Conservation (phyloP, 1,140 invertebrate species). For the Thaumatotibia leucotreta region DNA sequence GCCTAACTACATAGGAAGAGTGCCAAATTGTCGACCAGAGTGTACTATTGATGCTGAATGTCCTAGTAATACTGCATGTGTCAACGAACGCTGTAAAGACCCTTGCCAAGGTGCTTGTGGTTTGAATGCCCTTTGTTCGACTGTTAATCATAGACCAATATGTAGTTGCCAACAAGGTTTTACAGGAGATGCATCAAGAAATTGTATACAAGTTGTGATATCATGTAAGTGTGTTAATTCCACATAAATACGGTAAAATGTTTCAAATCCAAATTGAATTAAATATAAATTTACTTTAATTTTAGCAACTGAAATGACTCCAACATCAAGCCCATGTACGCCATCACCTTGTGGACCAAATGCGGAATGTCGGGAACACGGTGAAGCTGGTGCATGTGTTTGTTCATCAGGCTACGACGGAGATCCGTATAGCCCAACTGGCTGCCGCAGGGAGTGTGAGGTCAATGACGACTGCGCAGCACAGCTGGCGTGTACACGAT, state of each 20-base stretch:
- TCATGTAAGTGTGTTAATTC: slow-evolving; percentile 50
- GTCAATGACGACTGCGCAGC: slow-evolving; percentile 83
- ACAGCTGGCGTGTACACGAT: slow-evolving; percentile 83
- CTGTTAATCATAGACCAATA: slow-evolving; percentile 80
- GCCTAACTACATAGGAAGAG: slow-evolving; percentile 83
- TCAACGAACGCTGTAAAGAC: slow-evolving; percentile 83
- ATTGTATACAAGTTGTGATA: slow-evolving; percentile 58
- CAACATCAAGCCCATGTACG: slow-evolving; percentile 78
- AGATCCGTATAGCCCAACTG: slow-evolving; percentile 81
- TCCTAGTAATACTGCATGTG: slow-evolving; percentile 80
- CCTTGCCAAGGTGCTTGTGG: slow-evolving; percentile 85
- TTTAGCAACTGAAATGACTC: slow-evolving; percentile 67
- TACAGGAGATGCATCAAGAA: slow-evolving; percentile 72
- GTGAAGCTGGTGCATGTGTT: slow-evolving; percentile 81
- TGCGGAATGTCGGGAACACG: slow-evolving; percentile 82
- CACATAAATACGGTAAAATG: too few species aligned
- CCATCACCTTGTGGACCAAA: slow-evolving; percentile 85
- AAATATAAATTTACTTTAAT: slow-evolving; percentile 18
- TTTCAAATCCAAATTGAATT: too few species aligned
- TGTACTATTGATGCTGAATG: slow-evolving; percentile 85
- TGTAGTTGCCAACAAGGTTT: slow-evolving; percentile 77
- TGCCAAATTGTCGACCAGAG: slow-evolving; percentile 87
- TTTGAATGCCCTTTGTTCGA: slow-evolving; percentile 80
- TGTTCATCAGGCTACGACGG: slow-evolving; percentile 84
- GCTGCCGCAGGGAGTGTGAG: slow-evolving; percentile 88